A percentile compares a stretch with the other conserved stretches of the same genome.
phyloP scores from a whole-genome alignment of 2,113 vertebrate genomes.

The Melospiza melodia region DNA sequence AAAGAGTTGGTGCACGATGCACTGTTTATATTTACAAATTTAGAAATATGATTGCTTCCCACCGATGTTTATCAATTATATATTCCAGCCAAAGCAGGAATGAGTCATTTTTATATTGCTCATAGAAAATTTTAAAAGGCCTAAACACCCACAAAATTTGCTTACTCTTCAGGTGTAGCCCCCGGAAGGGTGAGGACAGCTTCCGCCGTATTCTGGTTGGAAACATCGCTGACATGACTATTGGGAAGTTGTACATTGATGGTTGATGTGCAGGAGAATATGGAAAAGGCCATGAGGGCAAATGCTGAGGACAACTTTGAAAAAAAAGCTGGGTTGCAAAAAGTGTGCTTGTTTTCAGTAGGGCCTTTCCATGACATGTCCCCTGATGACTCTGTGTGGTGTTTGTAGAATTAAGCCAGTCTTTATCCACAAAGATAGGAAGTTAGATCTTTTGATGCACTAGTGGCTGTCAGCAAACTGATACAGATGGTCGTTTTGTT shows the following conservation, averaged over 20 bases:
- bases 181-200: slow-evolving; percentile 54
- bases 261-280: background rate
- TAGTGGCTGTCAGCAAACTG: background rate
- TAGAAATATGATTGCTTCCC: background rate
- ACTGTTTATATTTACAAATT: slow-evolving; percentile 59
- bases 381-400: rapidly evolving
- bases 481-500: background rate
- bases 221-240: background rate
- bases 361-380: background rate
- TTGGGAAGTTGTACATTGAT: background rate
- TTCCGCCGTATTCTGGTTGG: background rate
- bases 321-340: background rate
- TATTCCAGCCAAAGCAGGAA: slow-evolving; percentile 6
- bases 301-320: background rate
- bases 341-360: background rate
- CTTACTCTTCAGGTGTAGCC: slow-evolving; percentile 57
- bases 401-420: background rate
- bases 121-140: slow-evolving; percentile 60
- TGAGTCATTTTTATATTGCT: slow-evolving; percentile 73
- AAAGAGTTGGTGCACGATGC: background rate
- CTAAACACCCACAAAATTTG: slow-evolving; percentile 62
- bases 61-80: slow-evolving; percentile 29
- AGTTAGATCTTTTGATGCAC: background rate
- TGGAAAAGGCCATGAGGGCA: background rate
- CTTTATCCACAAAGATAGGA: background rate